Evolutionary conservation across 2,888 invertebrate species (phyloP), one percentile per base, ranked within the genome.

Genomic region (Drosophila mettleri): DNA sequence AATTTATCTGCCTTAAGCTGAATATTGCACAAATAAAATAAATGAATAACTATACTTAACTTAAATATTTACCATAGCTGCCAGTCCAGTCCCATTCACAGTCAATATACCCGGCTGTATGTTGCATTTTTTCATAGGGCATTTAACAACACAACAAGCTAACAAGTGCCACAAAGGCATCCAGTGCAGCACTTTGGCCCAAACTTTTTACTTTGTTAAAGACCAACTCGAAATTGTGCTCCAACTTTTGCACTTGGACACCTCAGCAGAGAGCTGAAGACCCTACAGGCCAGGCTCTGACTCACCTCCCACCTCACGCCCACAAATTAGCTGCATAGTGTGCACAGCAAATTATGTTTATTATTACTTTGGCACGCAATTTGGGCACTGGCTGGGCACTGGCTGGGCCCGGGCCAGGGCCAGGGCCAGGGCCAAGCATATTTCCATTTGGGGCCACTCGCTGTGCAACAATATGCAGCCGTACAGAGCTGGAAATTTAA

Each of bases 331-430:
- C 88, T 71, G 46, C 51, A 68, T 49, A 80, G 66, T 80, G 73
- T 73, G 69, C 73, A 55, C 65, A 60, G 84, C 78, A 84, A 82
- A 89, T 89, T 87, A 90, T 89, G 86, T 81, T 88, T 88, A 88
- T 86, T 86, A 85, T 83, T 80, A 85, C 85, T 81, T 77, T 83
- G 73, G 85, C 82, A 80, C 85, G 80, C 84, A 87, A 78, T 75
- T 75, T 61, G 62, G 62, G 43, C 52, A 43, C 24, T 18, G 43
- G 52, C 20, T 14, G 31, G 36, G 24, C 39, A n/a, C n/a, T n/a
- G n/a, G n/a, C n/a, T n/a, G n/a, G n/a, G n/a, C n/a, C n/a, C n/a
- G n/a, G n/a, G n/a, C n/a, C n/a, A n/a, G n/a, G n/a, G n/a, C n/a
- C n/a, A n/a, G n/a, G n/a, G 43, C 55, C 20, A 14, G 31, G 36